Base-by-base conservation (phyloP, 2,888 invertebrate species). In the Esperia sulphurella region DNA sequence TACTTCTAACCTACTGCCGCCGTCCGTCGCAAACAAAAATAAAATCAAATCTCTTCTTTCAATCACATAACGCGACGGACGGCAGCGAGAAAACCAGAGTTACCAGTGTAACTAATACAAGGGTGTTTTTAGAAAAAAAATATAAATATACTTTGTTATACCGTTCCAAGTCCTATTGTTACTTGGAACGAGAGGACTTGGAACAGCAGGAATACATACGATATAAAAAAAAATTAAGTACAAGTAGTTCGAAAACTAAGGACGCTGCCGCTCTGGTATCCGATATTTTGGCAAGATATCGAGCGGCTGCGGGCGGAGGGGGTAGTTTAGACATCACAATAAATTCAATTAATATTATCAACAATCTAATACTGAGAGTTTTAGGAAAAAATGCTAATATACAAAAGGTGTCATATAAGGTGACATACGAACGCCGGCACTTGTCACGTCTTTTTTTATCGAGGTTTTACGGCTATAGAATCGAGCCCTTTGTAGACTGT, bases 301-400 rank as follows among this genome's bases (percentile, higher is more conserved):
- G 65, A 71, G 71, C 77, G 78, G 79, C 63, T 63, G 68, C 65
- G 69, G 68, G 70, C 61, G 70, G 73, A 71, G 61, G 68, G 65
- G 65, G 65, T 66, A 31, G 53, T 44, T 54, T 59, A 65, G 61
- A 78, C 76, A 79, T 84, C 82, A 84, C 82, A 81, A 75, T 49
- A 1, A 46, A 75, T 33, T 10, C 8, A 39, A 65, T 75, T 68
- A 35, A n/a, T 35, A 71, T 59, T 54, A 71, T 80, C 79, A 83
- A 83, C 75, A 77, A 72, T 78, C 79, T 86, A 86, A 87, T 88
- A 86, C 86, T 87, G 86, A 79, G 63, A 73, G 65, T 71, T 74
- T 75, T 62, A 72, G 76, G 70, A 77, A 71, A 79, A 79, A 79
- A 79, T 67, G 71, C 81, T 84, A 87, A 83, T 85, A 71, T 86